A percentile compares a stretch with the other conserved stretches of the same genome.
These are phyloP conservation scores for Eubucco bourcierii DNA, from an alignment of 2,113 vertebrate species.

Conservation along the genomic window DNA sequence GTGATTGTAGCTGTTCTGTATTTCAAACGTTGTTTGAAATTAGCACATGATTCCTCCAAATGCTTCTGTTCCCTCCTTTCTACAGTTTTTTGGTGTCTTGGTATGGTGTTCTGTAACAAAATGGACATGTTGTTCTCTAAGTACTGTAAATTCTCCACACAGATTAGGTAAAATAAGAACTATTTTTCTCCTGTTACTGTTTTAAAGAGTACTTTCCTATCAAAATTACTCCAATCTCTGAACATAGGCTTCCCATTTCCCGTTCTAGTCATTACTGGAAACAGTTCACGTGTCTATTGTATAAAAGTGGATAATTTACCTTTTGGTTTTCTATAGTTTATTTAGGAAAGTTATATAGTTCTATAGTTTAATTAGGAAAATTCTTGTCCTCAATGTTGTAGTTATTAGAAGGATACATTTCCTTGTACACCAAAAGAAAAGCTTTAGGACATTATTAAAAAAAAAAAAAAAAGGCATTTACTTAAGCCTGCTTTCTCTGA, in stretches of 20 bases:
- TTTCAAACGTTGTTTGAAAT: neutral
- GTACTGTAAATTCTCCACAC: neutral
- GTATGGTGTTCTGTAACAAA: neutral
- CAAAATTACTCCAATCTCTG: neutral
- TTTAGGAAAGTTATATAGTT: neutral
- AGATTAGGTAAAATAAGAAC: neutral
- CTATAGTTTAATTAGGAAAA: neutral
- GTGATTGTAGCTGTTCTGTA: neutral
- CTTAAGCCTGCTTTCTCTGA: neutral
- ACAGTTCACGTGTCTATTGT: neutral
- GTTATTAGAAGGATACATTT: neutral
- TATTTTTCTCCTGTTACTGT: neutral
- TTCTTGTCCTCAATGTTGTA: neutral
- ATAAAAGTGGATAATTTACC: neutral
- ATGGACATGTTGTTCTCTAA: neutral
- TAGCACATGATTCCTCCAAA: neutral
- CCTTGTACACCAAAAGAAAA: neutral
- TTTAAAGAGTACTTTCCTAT: neutral
- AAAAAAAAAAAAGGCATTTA: neutral
- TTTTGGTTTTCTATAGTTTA: neutral
- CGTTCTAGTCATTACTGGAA: neutral
- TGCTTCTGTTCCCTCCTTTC: neutral
- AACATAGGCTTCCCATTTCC: neutral
- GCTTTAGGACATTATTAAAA: neutral
- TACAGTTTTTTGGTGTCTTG: neutral